Base-by-base conservation (phyloP, 2,797 vertebrate genomes). In the Sebastes hopkinsi region DNA sequence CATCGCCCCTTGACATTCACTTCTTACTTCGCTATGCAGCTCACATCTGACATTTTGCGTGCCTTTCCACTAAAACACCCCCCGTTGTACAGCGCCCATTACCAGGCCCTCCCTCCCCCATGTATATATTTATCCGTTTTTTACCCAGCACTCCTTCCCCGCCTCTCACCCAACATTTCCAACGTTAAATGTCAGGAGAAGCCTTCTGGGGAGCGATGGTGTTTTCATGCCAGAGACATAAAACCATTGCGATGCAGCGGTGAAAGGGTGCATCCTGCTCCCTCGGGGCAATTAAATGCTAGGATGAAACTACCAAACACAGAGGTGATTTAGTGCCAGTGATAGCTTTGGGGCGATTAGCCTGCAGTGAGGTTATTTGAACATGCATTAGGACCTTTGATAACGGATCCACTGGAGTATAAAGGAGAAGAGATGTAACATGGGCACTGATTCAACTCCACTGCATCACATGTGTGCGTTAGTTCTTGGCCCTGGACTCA, bases 171-270 rank as follows among this genome's bases (percentile, higher is more conserved):
- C 60, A 71, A 64, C 22, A 22, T 50, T 50, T 72, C 34, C 59
- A 71, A 4, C 5, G 11, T 61, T 86, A 92, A 92, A 95, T 93
- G 91, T 93, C 91, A 92, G 72, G n/a, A 80, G 70, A 66, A 69
- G 71, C 82, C 90, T 85, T 86, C 60, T 38, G 84, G 90, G 86
- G 23, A 86, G 79, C 29, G 65, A 79, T 84, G 67, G n/a, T 36
- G 86, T 87, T 89, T 91, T 87, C 79, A 87, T 66, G 79, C 80
- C 79, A 75, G 64, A 76, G 64, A 83, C 71, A 69, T 80, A 76
- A 85, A 82, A 30, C 46, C 79, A 56, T 74, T 74, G 79, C 72
- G 76, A 72, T 79, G 76, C 66, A 56, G 68, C 14, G 9, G 62
- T 79, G 74, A 85, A 88, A 80, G 65, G 67, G 59, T 82, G 76